These are phyloP conservation scores for Ctenochaetus hawaiiensis DNA, from an alignment of 2,797 vertebrate genomes.

Conservation along the genomic window DNA sequence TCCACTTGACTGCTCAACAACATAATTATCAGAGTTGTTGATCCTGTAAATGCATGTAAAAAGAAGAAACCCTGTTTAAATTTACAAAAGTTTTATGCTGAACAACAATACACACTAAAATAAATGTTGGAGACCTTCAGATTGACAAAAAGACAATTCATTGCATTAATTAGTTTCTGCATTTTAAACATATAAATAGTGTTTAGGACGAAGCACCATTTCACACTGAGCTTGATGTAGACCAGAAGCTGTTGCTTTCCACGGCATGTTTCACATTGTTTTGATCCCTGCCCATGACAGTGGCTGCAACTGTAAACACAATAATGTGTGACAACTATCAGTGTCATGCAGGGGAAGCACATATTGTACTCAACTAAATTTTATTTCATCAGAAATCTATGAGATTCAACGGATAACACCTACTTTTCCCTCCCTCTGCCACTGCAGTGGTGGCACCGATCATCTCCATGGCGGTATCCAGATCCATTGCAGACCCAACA, in stretches of 20 bases:
- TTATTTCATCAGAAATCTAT: conserved; percentile 4
- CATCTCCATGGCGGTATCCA: conserved; percentile 64
- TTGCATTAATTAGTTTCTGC: no score
- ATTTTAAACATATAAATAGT: not conserved
- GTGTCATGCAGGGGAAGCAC: not conserved
- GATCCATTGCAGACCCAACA: conserved; percentile 87
- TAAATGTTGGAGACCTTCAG: not conserved
- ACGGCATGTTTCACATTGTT: conserved; percentile 70
- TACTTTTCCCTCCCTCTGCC: conserved; percentile 85
- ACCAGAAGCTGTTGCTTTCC: conserved; percentile 84
- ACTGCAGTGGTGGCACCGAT: conserved; percentile 80
- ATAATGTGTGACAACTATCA: not conserved
- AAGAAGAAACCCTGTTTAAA: not conserved
- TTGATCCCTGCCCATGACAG: conserved; percentile 78
- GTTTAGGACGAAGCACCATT: conserved; percentile 76
- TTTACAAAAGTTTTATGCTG: not conserved
- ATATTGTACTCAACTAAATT: not conserved
- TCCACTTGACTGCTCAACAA: conserved; percentile 84
- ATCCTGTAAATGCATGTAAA: conserved; percentile 68
- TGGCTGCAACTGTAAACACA: conserved; percentile 74
- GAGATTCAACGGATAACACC: not conserved
- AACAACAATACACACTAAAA: not conserved
- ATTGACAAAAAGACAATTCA: not conserved
- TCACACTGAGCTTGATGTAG: conserved; percentile 84
- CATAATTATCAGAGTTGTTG: conserved; percentile 78